Percentiles rank a stretch among this genome's conserved stretches.
Conservation (phyloP, 2,113 vertebrate species). For the Cynoglossus semilaevis region DNA sequence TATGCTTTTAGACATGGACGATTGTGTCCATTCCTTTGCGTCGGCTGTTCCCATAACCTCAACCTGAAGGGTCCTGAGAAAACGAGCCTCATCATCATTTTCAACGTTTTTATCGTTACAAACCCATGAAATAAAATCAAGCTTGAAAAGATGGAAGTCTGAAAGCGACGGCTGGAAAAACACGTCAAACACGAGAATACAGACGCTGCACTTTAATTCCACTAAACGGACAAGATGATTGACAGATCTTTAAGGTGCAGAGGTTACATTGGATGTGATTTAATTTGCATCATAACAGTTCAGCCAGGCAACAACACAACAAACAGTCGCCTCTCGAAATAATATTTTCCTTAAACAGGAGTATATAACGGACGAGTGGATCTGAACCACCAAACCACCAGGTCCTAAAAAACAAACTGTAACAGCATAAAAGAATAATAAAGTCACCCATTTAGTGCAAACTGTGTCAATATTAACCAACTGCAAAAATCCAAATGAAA, state of each 20-base stretch:
- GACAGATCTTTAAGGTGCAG: background rate
- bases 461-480: no score
- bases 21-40: conserved; percentile 58
- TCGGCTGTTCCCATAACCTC: conserved; percentile 66
- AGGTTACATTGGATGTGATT: background rate
- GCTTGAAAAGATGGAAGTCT: conserved; percentile 28
- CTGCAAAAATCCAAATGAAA: no score
- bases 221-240: background rate
- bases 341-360: no score
- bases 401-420: no score
- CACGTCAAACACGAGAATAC: conserved; percentile 29
- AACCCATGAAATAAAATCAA: conserved; percentile 38
- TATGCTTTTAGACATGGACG: conserved; percentile 56
- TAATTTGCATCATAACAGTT: conserved; percentile 6
- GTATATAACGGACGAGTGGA: no score
- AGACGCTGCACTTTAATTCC: conserved; percentile 14
- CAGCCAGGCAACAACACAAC: background rate
- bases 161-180: conserved; percentile 22
- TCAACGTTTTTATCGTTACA: conserved; percentile 45
- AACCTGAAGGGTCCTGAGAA: conserved; percentile 66
- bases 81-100: conserved; percentile 49
- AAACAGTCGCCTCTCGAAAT: no score
- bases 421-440: no score
- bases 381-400: no score
- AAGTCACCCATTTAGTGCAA: no score